Percentiles rank a stretch among this genome's conserved stretches.
phyloP scores from a whole-genome alignment of 2,888 invertebrate genomes.

The Lamellibrachia columna region DNA sequence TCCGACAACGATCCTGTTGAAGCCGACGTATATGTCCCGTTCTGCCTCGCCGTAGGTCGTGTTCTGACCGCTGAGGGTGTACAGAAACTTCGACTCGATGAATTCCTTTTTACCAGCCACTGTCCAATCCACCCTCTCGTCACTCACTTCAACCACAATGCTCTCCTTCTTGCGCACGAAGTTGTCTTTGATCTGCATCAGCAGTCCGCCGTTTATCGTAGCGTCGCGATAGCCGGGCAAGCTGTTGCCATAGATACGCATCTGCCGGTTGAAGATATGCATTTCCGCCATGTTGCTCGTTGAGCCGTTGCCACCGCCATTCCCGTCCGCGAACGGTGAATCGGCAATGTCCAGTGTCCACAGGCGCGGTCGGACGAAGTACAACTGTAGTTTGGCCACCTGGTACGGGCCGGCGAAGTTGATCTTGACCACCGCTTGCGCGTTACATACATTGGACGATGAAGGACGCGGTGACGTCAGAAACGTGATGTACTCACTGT shows the following conservation, averaged over 20 bases:
- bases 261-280: slow-evolving; percentile 59
- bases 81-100: slow-evolving; percentile 58
- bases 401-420: slow-evolving; percentile 55
- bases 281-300: slow-evolving; percentile 60
- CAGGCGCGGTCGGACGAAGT: slow-evolving; percentile 56
- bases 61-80: slow-evolving; percentile 54
- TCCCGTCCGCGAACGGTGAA: slow-evolving; percentile 57
- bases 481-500: slow-evolving; percentile 57
- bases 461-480: slow-evolving; percentile 47
- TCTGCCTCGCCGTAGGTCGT: slow-evolving; percentile 51
- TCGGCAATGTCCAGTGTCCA: slow-evolving; percentile 63
- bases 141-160: slow-evolving; percentile 42
- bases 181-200: slow-evolving; percentile 41
- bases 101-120: slow-evolving; percentile 50
- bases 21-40: slow-evolving; percentile 55
- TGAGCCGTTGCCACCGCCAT: slow-evolving; percentile 55
- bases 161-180: slow-evolving; percentile 38
- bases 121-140: slow-evolving; percentile 56
- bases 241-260: slow-evolving; percentile 60
- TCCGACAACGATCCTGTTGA: slow-evolving; percentile 61
- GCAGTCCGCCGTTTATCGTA: slow-evolving; percentile 56
- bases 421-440: slow-evolving; percentile 58
- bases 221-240: slow-evolving; percentile 59
- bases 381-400: slow-evolving; percentile 37
- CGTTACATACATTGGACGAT: slow-evolving; percentile 44